Evolutionary conservation across 1,140 invertebrate species (phyloP).

Genomic region (roundworm (Caenorhabditis elegans)): WBcel235 BX284605.5:18849501-18850000

Average conservation of each 20-base stretch:
- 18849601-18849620: not conserved
- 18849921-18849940: no score
- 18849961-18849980: no score
- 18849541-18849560: no score
- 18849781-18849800: not conserved
- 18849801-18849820: not conserved
- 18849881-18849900: no score
- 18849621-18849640: not conserved
- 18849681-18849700: not conserved
- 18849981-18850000: no score
- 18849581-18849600: not conserved
- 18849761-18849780: not conserved
- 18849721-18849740: not conserved
- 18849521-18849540: no score
- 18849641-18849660: not conserved
- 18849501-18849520: no score
- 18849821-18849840: not conserved
- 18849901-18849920: no score
- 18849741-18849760: not conserved
- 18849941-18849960: no score
- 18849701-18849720: conserved; percentile 14
- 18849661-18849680: not conserved
- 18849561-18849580: not conserved
- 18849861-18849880: no score
- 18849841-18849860: no score